phyloP scores from a whole-genome alignment of 30 jellyfish, hydroid and myxozoan species.

The Aurelia aurita region DNA sequence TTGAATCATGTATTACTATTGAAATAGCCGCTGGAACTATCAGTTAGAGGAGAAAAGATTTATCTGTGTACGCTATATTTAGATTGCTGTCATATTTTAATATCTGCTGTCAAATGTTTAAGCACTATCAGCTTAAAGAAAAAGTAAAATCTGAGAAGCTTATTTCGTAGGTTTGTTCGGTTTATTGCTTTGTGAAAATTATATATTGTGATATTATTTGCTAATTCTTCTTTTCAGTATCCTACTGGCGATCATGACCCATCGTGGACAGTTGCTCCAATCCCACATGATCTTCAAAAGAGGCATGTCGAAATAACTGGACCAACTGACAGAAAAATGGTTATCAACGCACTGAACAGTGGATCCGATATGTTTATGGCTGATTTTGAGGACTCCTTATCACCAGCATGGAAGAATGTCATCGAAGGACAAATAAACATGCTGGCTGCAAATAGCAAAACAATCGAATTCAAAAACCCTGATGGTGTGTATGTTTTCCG shows the following conservation, averaged over 20 bases:
- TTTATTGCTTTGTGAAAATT: too few relatives aligned
- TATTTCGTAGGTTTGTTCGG: too few relatives aligned
- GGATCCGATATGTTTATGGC: slow-evolving; percentile 97
- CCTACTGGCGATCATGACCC: slow-evolving; percentile 80
- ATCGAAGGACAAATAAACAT: slow-evolving; percentile 89
- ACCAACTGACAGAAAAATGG: slow-evolving; percentile 93
- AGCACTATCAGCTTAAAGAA: too few relatives aligned
- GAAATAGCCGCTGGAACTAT: too few relatives aligned
- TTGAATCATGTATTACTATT: too few relatives aligned
- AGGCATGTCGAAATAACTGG: slow-evolving; percentile 95
- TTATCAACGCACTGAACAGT: slow-evolving; percentile 94
- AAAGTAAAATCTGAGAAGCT: too few relatives aligned
- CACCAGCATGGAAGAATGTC: slow-evolving; percentile 88
- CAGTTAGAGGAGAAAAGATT: too few relatives aligned
- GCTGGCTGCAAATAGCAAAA: slow-evolving; percentile 80
- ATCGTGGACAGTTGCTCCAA: slow-evolving; percentile 90
- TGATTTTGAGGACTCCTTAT: slow-evolving; percentile 91
- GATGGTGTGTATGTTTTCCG: slow-evolving; percentile 72
- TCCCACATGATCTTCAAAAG: slow-evolving; percentile 83
- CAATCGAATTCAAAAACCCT: slow-evolving; percentile 81
- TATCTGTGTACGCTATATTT: too few relatives aligned
- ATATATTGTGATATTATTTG: too few relatives aligned
- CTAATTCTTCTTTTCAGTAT: slow-evolving; percentile 42
- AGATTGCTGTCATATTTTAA: too few relatives aligned
- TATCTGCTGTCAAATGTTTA: too few relatives aligned